These are phyloP conservation scores for Sebastes steindachneri DNA, from an alignment of 2,797 vertebrate genomes.

Conservation along the genomic window DNA sequence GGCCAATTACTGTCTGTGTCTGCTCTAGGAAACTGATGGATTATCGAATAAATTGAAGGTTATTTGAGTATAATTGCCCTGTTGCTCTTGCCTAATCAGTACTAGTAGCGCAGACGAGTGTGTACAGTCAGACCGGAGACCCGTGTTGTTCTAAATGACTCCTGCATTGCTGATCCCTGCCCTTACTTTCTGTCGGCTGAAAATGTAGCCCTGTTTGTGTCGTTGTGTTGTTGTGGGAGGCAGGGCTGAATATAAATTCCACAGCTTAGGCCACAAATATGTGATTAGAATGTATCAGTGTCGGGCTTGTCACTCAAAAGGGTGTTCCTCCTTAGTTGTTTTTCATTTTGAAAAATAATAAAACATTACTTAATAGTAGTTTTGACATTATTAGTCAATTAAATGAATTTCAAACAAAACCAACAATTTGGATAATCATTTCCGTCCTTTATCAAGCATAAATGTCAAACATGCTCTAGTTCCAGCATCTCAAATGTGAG, in stretches of 20 bases:
- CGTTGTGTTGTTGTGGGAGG: not conserved
- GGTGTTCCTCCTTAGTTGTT: not conserved
- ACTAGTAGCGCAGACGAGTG: slow-evolving; percentile 18
- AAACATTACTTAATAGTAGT: not conserved
- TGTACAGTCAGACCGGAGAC: slow-evolving; percentile 20
- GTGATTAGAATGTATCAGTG: slow-evolving; percentile 8
- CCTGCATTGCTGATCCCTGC: not conserved
- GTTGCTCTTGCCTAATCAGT: slow-evolving; percentile 31
- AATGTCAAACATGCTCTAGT: not conserved
- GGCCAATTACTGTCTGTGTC: slow-evolving; percentile 53
- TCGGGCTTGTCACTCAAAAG: not conserved
- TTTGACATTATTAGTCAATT: not conserved
- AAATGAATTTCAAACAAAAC: not conserved
- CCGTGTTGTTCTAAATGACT: slow-evolving; percentile 1
- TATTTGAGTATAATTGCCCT: slow-evolving; percentile 51
- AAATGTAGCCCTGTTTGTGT: not conserved
- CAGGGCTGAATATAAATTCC: not conserved
- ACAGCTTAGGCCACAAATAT: not conserved
- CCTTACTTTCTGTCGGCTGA: not conserved
- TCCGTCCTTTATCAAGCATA: not conserved
- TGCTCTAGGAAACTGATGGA: slow-evolving; percentile 42
- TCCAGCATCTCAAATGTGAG: not conserved
- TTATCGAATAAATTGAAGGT: slow-evolving; percentile 48
- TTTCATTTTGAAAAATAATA: not conserved
- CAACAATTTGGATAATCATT: not conserved